These are phyloP conservation scores for Uromys caudimaculatus DNA, from an alignment of 2,797 vertebrate genomes.

Conservation along the genomic window DNA sequence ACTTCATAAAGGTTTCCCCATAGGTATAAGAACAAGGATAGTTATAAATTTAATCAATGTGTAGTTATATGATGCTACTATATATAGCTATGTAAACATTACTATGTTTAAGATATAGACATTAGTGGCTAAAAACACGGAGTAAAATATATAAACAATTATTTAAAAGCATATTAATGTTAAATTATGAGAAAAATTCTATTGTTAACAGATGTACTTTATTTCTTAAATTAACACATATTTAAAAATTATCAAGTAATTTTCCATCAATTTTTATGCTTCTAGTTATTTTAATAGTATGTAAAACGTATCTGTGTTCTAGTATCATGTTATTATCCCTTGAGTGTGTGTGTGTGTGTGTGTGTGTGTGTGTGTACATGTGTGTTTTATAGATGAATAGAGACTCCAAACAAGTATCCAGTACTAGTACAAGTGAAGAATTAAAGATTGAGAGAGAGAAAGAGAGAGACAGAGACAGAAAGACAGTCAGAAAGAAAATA, in stretches of 20 bases:
- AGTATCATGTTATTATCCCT: slow-evolving; percentile 82
- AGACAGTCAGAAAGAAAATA: slow-evolving; percentile 55
- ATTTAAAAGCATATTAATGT: not conserved
- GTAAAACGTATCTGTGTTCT: slow-evolving; percentile 82
- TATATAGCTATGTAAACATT: not conserved
- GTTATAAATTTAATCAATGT: not conserved
- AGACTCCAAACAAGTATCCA: slow-evolving; percentile 83
- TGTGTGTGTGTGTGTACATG: slow-evolving; percentile 62
- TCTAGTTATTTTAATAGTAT: slow-evolving; percentile 52
- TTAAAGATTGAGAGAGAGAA: slow-evolving; percentile 62
- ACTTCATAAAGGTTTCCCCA: not conserved
- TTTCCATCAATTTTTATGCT: not conserved
- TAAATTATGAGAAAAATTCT: not conserved
- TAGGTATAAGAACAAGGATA: not conserved
- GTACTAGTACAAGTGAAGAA: slow-evolving; percentile 81
- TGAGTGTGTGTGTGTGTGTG: slow-evolving; percentile 74
- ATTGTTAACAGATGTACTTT: not conserved
- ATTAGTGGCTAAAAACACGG: not conserved
- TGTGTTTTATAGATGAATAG: slow-evolving; percentile 73
- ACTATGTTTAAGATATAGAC: not conserved
- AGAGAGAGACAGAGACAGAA: slow-evolving; percentile 58
- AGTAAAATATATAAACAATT: not conserved
- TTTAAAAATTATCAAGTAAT: not conserved
- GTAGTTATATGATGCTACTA: not conserved
- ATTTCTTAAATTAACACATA: not conserved